Percentiles rank a stretch among this genome's conserved stretches.
Conservation (phyloP, 2,797 vertebrate species). For the Schizopygopsis malacanthus region DNA sequence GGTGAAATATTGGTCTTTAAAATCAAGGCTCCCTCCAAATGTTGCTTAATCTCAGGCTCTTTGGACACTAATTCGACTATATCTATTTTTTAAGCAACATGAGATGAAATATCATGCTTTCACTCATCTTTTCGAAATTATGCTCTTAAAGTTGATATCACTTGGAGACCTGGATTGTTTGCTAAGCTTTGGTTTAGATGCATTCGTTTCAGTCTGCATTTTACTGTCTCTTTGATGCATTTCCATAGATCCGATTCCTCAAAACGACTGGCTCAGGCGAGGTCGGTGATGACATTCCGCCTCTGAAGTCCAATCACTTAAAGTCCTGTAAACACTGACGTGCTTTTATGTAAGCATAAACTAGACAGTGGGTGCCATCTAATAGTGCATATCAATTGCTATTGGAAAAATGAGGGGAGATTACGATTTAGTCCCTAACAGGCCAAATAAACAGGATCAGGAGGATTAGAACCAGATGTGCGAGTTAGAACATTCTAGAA, state of each 20-base stretch:
- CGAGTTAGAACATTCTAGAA: slow-evolving; percentile 70
- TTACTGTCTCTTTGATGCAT: slow-evolving; percentile 60
- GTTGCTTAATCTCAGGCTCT: slow-evolving; percentile 29
- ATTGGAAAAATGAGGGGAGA: slow-evolving; percentile 68
- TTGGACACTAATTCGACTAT: slow-evolving; percentile 27
- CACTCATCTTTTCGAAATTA: slow-evolving; percentile 7
- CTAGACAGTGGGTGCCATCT: slow-evolving; percentile 75
- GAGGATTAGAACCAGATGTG: slow-evolving; percentile 74
- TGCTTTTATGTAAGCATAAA: slow-evolving; percentile 73
- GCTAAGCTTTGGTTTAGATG: slow-evolving; percentile 13
- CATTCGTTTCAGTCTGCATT: slow-evolving; percentile 13
- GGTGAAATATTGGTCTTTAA: slow-evolving; percentile 24
- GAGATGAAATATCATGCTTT: slow-evolving; percentile 33
- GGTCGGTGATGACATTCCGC: slow-evolving; percentile 74
- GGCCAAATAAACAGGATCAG: slow-evolving; percentile 78
- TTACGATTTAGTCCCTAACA: slow-evolving; percentile 74
- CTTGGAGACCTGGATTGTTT: slow-evolving; percentile 16
- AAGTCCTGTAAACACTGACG: slow-evolving; percentile 74
- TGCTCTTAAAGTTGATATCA: slow-evolving; percentile 18
- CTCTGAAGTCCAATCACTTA: slow-evolving; percentile 76
- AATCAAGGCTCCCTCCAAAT: slow-evolving; percentile 35
- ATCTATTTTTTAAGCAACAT: slow-evolving; percentile 23
- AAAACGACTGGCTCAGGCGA: slow-evolving; percentile 65
- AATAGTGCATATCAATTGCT: slow-evolving; percentile 79
- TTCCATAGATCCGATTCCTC: slow-evolving; percentile 64